These are phyloP conservation scores for Pteria penguin DNA, from an alignment of 2,888 invertebrate species.

Conservation along the genomic window DNA sequence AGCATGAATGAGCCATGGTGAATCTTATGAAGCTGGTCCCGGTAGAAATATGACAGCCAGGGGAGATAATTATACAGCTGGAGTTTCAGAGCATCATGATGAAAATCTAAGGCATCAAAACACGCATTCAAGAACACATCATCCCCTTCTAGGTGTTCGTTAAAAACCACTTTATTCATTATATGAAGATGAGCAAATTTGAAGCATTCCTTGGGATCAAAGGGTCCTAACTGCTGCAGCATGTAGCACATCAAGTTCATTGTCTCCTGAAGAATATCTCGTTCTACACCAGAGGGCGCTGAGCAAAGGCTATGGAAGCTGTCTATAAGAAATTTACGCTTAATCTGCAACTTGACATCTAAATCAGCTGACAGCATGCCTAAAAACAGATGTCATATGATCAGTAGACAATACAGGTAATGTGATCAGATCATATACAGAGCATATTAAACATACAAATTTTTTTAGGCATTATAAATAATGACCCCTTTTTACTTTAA, in stretches of 20 bases:
- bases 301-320: constrained; percentile 62
- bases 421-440: no score
- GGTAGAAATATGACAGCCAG: constrained; percentile 31
- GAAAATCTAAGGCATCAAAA: constrained; percentile 28
- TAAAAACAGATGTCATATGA: constrained; percentile 30
- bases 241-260: constrained; percentile 55
- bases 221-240: constrained; percentile 47
- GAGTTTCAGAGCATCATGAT: constrained; percentile 22
- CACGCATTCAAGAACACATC: constrained; percentile 63
- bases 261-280: constrained; percentile 58
- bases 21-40: constrained; percentile 46
- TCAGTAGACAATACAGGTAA: background rate
- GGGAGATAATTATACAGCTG: constrained; percentile 51
- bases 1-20: constrained; percentile 53
- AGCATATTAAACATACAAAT: no score
- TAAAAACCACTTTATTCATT: constrained; percentile 62
- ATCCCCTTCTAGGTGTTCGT: constrained; percentile 58
- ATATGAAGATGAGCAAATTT: constrained; percentile 65
- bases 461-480: no score
- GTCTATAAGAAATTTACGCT: constrained; percentile 59
- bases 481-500: no score
- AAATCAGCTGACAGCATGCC: constrained; percentile 65
- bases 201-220: constrained; percentile 55
- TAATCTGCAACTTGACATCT: constrained; percentile 56
- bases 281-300: constrained; percentile 51